These are phyloP conservation scores for Leucophenga montana DNA, from an alignment of 2,888 invertebrate species.

Conservation along the genomic window DNA sequence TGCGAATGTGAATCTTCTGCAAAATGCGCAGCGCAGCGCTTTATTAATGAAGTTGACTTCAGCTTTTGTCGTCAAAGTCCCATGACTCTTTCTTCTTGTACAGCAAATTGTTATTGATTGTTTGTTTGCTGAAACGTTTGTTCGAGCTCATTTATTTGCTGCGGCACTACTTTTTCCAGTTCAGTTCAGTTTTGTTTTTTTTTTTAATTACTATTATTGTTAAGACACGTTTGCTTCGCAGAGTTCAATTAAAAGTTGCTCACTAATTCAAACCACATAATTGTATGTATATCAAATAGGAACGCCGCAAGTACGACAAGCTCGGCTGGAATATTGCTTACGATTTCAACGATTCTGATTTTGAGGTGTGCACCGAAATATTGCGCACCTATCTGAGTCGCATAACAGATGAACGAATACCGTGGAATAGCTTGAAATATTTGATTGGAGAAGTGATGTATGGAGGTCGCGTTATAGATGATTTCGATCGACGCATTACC, in stretches of 20 bases:
- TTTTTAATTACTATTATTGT: conserved; percentile 39
- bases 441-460: conserved; percentile 97
- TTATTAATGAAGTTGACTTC: conserved; percentile 29
- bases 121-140: conserved; percentile 26
- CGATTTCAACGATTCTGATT: conserved; percentile 95
- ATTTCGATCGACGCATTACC: conserved; percentile 90
- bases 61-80: conserved; percentile 3
- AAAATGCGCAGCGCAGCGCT: conserved; percentile 35
- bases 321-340: conserved; percentile 96
- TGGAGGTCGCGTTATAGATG: conserved; percentile 93
- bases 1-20: conserved; percentile 45
- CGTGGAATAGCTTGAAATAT: conserved; percentile 94
- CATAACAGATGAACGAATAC: conserved; percentile 78
- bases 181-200: not conserved
- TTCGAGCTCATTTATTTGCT: conserved; percentile 3
- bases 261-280: conserved; percentile 9
- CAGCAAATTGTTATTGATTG: conserved; percentile 59
- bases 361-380: conserved; percentile 89
- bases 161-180: not conserved
- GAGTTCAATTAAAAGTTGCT: not conserved
- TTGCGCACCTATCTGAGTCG: conserved; percentile 88
- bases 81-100: not conserved
- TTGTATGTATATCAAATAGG: conserved; percentile 74
- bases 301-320: conserved; percentile 93
- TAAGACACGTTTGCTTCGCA: not conserved